These are phyloP conservation scores for Scophthalmus maximus DNA, from an alignment of 2,113 vertebrate genomes.

Conservation along the genomic window DNA sequence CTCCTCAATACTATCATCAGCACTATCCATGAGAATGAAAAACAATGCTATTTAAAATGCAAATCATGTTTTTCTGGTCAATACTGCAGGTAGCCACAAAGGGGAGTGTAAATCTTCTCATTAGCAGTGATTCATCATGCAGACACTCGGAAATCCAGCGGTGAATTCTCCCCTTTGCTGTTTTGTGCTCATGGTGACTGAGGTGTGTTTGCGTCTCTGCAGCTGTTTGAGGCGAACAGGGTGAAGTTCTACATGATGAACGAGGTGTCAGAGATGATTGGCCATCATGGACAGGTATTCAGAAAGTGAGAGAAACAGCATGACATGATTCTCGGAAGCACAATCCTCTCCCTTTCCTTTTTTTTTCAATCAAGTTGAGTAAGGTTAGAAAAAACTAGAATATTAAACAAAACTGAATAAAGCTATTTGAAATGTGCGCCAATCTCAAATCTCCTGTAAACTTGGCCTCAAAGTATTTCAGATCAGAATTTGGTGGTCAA, in stretches of 20 bases:
- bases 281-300: conserved; percentile 97
- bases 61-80: conserved; percentile 28
- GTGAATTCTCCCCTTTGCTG: neutral
- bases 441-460: neutral
- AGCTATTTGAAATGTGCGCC: neutral
- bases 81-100: conserved; percentile 9
- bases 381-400: conserved; percentile 4
- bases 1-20: conserved; percentile 14
- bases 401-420: no score
- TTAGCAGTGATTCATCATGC: conserved; percentile 18
- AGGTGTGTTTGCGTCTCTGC: conserved; percentile 41
- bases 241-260: conserved; percentile 99
- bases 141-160: neutral
- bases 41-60: conserved; percentile 30
- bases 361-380: conserved; percentile 8
- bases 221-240: conserved; percentile 95
- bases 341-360: conserved; percentile 5
- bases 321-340: conserved; percentile 63
- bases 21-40: conserved; percentile 18
- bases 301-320: conserved; percentile 84
- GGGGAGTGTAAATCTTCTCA: conserved; percentile 12
- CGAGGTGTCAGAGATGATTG: conserved; percentile 93
- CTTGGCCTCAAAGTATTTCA: neutral
- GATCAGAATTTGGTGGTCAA: neutral
- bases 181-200: conserved; percentile 17